These are phyloP conservation scores for Agrochola macilenta DNA, from an alignment of 2,888 invertebrate species.

Conservation along the genomic window DNA sequence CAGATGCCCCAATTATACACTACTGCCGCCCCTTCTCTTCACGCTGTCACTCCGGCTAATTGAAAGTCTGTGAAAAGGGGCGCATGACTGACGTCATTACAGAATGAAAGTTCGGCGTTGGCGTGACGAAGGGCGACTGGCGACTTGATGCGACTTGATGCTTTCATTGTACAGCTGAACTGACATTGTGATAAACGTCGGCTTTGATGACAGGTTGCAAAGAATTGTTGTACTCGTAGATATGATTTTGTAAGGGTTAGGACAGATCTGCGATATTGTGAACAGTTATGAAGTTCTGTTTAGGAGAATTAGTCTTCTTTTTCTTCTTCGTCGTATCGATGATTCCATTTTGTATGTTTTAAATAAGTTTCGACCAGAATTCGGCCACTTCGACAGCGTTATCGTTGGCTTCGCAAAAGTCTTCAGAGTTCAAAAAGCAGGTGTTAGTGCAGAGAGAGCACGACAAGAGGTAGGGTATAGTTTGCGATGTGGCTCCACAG, in stretches of 20 bases:
- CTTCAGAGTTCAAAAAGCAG: too few relatives aligned
- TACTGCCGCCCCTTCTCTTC: slow-evolving; percentile 15
- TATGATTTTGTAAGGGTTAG: slow-evolving; percentile 21
- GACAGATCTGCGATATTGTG: not conserved
- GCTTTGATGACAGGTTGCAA: slow-evolving; percentile 10
- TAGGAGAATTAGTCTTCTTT: not conserved
- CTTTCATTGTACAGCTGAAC: slow-evolving; percentile 47
- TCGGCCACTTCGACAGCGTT: too few relatives aligned
- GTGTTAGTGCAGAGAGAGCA: too few relatives aligned
- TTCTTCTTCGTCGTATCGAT: too few relatives aligned
- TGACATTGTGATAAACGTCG: slow-evolving; percentile 28
- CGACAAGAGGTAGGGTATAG: too few relatives aligned
- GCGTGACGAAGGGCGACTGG: slow-evolving; percentile 56
- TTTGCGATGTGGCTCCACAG: too few relatives aligned
- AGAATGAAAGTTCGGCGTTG: slow-evolving; percentile 62
- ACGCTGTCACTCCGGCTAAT: slow-evolving; percentile 66
- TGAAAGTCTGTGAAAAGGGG: slow-evolving; percentile 67
- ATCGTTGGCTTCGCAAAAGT: too few relatives aligned
- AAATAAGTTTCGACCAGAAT: too few relatives aligned
- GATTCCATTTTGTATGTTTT: too few relatives aligned
- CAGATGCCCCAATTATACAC: too few relatives aligned
- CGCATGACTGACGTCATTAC: slow-evolving; percentile 62
- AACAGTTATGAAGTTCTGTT: not conserved
- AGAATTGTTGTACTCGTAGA: slow-evolving; percentile 1
- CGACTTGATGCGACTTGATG: slow-evolving; percentile 40